Evolutionary conservation across 2,888 invertebrate genomes (phyloP).

Genomic region (Trichacis sp.): DNA sequence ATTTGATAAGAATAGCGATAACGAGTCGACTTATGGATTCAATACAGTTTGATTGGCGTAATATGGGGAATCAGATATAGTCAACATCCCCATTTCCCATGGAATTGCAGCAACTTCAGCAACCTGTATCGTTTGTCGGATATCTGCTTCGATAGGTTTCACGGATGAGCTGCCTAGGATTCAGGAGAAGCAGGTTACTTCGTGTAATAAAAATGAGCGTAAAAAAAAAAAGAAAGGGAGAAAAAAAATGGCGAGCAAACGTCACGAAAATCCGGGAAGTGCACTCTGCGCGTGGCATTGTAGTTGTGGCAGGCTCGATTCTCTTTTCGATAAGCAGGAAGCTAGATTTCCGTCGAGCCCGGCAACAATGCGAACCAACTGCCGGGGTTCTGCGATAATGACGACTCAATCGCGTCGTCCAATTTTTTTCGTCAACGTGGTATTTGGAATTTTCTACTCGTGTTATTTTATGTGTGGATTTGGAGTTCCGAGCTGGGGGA

Average conservation of each 20-base stretch:
- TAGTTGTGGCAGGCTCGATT: constrained; percentile 21
- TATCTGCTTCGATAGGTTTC: constrained; percentile 64
- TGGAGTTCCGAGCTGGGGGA: no score
- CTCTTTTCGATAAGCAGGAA: constrained; percentile 43
- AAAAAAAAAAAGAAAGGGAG: background rate
- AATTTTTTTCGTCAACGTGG: background rate
- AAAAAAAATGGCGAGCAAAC: constrained; percentile 14
- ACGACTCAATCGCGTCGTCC: background rate
- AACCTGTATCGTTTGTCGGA: constrained; percentile 48
- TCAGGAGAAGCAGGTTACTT: constrained; percentile 10
- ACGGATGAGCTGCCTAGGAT: constrained; percentile 55
- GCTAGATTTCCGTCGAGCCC: constrained; percentile 33
- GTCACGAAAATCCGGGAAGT: constrained; percentile 46
- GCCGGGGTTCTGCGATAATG: background rate
- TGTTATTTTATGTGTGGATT: no score
- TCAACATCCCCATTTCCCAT: background rate
- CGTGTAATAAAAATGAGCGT: constrained; percentile 36
- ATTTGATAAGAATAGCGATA: background rate
- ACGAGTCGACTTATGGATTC: background rate
- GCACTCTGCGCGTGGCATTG: constrained; percentile 35
- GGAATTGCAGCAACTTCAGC: background rate
- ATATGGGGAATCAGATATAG: background rate
- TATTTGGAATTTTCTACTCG: no score
- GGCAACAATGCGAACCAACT: constrained; percentile 3
- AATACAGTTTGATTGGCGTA: background rate